phyloP scores from a whole-genome alignment of 1,140 invertebrate genomes.

The Campoletis sonorensis region DNA sequence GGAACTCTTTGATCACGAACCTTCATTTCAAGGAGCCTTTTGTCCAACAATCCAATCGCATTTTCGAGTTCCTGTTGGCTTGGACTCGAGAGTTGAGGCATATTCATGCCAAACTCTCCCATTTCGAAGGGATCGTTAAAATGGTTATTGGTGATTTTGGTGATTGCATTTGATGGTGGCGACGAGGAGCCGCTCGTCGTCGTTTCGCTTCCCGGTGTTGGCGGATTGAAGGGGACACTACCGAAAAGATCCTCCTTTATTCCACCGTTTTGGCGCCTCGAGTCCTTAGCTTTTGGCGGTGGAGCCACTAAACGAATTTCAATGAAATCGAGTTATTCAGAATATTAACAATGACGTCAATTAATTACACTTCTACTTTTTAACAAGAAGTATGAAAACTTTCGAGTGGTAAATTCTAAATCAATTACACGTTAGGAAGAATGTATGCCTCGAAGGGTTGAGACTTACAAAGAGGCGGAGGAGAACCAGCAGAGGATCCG shows the following conservation, averaged over 20 bases:
- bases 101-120: slow-evolving; percentile 81
- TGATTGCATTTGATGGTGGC: slow-evolving; percentile 5
- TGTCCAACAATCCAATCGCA: slow-evolving; percentile 86
- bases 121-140: slow-evolving; percentile 86
- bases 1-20: slow-evolving; percentile 68
- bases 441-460: no score
- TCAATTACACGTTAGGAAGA: no score
- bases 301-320: slow-evolving; percentile 81
- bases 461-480: slow-evolving; percentile 82
- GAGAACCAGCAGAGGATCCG: slow-evolving; percentile 61
- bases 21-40: slow-evolving; percentile 89
- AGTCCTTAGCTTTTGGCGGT: slow-evolving; percentile 87
- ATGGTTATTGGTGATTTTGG: slow-evolving; percentile 63
- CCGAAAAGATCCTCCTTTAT: slow-evolving; percentile 78
- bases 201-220: slow-evolving; percentile 68
- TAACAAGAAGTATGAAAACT: no score
- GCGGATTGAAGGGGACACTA: slow-evolving; percentile 78
- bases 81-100: slow-evolving; percentile 68
- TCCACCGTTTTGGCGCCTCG: slow-evolving; percentile 79
- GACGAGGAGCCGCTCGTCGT: not conserved
- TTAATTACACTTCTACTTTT: no score
- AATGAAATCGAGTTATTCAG: not conserved
- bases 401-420: no score
- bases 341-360: no score
- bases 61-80: slow-evolving; percentile 81